Evolutionary conservation across 2,113 vertebrate genomes (phyloP).

Genomic region (Nothobranchius furzeri): DNA sequence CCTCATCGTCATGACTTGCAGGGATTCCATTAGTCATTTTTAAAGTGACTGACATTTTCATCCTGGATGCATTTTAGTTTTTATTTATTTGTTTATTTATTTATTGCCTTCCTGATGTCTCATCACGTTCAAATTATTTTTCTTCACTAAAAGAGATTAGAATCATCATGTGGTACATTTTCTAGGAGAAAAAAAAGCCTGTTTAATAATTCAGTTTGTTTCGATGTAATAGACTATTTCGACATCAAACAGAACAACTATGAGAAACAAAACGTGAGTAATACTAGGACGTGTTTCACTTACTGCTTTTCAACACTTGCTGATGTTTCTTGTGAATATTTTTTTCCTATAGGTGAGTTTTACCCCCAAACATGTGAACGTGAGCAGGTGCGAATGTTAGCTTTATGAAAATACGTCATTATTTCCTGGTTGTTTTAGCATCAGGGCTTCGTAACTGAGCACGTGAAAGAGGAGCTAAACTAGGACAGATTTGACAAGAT

Average conservation of each 20-base stretch:
- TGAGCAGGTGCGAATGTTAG: too few species aligned
- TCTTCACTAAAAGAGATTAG: neutral
- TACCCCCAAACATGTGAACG: too few species aligned
- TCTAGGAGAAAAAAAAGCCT: too few species aligned
- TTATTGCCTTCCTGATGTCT: conserved; percentile 18
- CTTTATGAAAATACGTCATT: too few species aligned
- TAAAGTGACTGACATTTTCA: conserved; percentile 45
- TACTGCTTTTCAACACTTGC: neutral
- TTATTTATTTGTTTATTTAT: neutral
- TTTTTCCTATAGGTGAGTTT: too few species aligned
- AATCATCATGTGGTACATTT: neutral
- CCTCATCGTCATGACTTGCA: conserved; percentile 27
- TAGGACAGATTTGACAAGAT: too few species aligned
- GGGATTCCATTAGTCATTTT: conserved; percentile 52
- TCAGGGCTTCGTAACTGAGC: too few species aligned
- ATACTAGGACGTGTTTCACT: neutral
- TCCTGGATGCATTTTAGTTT: conserved; percentile 41
- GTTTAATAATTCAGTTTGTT: neutral
- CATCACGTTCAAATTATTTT: conserved; percentile 39
- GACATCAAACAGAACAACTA: neutral
- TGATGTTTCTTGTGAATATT: too few species aligned
- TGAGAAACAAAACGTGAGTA: neutral
- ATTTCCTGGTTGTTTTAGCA: too few species aligned
- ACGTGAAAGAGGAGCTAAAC: too few species aligned
- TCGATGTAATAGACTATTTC: neutral